Percentiles rank a stretch among this genome's conserved stretches.
phyloP scores from a whole-genome alignment of 2,888 invertebrate species.

The Drosophila acutilabella region DNA sequence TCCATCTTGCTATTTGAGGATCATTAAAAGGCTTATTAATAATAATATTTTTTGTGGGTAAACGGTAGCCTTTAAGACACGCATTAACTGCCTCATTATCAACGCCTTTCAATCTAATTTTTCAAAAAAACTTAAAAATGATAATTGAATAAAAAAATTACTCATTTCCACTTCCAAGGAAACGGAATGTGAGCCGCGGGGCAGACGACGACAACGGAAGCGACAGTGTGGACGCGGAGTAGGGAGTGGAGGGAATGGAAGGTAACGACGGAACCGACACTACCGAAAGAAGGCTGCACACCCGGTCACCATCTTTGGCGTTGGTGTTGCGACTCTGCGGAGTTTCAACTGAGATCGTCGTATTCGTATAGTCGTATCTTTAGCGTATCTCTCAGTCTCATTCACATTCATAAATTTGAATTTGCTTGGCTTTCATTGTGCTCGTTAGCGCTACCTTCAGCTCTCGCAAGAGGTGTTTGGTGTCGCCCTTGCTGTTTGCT shows the following conservation, averaged over 20 bases:
- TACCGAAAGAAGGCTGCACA: slow-evolving; percentile 36
- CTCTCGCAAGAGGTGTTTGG: slow-evolving; percentile 37
- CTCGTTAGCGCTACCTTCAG: slow-evolving; percentile 58
- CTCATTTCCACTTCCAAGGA: slow-evolving; percentile 82
- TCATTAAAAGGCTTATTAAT: slow-evolving; percentile 60
- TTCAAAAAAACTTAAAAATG: slow-evolving; percentile 33
- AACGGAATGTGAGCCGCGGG: slow-evolving; percentile 66
- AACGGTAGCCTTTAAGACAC: slow-evolving; percentile 64
- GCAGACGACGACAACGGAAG: slow-evolving; percentile 1
- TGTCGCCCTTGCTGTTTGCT: slow-evolving; percentile 34
- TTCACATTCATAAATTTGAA: slow-evolving; percentile 82
- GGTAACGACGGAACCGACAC: slow-evolving; percentile 26
- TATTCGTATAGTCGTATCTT: slow-evolving; percentile 53
- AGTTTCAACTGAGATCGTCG: slow-evolving; percentile 6
- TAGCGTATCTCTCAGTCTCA: slow-evolving; percentile 73
- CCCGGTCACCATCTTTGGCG: slow-evolving; percentile 43
- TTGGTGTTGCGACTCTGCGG: slow-evolving; percentile 9
- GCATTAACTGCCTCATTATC: slow-evolving; percentile 68
- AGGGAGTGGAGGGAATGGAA: slow-evolving; percentile 13
- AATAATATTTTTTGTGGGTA: slow-evolving; percentile 36
- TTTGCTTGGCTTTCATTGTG: slow-evolving; percentile 66
- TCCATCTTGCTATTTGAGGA: slow-evolving; percentile 32
- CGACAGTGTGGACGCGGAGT: slow-evolving; percentile 9
- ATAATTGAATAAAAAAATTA: slow-evolving; percentile 71
- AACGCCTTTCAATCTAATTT: slow-evolving; percentile 74